Conservation (phyloP, 2,888 invertebrate species). For the Meghimatium bilineatum region DNA sequence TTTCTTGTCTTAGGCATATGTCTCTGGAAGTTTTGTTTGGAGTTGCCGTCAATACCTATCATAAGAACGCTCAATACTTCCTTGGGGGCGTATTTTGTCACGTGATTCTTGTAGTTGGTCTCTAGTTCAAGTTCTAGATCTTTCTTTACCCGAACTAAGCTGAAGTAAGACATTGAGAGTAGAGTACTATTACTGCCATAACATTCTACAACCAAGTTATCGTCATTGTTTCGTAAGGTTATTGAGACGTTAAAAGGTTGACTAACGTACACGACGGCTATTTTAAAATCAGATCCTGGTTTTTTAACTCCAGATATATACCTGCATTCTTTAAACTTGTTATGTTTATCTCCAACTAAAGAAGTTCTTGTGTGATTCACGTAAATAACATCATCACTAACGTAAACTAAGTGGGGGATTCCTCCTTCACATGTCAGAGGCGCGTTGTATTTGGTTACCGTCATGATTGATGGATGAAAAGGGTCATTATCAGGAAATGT, state of each 20-base stretch:
- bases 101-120: constrained; percentile 2
- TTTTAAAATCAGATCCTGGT: background rate
- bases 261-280: background rate
- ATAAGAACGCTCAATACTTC: constrained; percentile 32
- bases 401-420: constrained; percentile 14
- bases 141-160: constrained; percentile 3
- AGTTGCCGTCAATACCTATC: constrained; percentile 34
- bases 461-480: constrained; percentile 1
- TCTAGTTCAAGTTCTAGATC: background rate
- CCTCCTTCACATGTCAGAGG: background rate
- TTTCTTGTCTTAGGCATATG: constrained; percentile 59
- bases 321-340: constrained; percentile 8
- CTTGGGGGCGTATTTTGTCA: background rate
- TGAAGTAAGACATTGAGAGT: constrained; percentile 15
- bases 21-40: constrained; percentile 49
- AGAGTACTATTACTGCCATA: constrained; percentile 5
- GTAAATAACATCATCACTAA: background rate
- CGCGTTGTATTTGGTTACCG: background rate
- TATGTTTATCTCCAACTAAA: background rate
- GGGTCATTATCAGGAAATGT: constrained; percentile 20
- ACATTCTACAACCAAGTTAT: constrained; percentile 15
- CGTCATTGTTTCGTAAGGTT: background rate
- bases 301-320: background rate
- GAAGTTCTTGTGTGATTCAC: background rate
- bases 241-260: constrained; percentile 9